phyloP scores from a whole-genome alignment of 2,888 invertebrate genomes.

The Drosophila prolongata region DNA sequence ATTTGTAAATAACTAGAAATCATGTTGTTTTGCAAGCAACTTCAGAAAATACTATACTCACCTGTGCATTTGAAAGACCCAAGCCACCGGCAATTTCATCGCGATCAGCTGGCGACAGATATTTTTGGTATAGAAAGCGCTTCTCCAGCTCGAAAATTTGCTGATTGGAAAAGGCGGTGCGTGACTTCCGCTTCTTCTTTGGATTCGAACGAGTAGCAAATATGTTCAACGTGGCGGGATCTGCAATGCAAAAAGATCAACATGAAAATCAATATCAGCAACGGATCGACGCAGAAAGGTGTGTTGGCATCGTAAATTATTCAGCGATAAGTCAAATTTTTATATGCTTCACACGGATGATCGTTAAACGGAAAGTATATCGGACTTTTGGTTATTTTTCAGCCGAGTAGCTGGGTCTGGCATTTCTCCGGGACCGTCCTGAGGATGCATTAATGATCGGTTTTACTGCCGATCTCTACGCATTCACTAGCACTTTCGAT shows the following conservation, averaged over 20 bases:
- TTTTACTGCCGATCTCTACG: conserved; percentile 38
- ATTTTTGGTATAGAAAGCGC: conserved; percentile 98
- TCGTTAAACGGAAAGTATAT: conserved; percentile 42
- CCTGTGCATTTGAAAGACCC: conserved; percentile 98
- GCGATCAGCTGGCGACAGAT: conserved; percentile 97
- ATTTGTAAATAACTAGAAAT: too few relatives aligned
- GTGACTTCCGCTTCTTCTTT: conserved; percentile 98
- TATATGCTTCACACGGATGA: conserved; percentile 34
- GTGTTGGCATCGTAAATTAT: conserved; percentile 36
- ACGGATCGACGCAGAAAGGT: conserved; percentile 19
- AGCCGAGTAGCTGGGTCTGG: conserved; percentile 6
- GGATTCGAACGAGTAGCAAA: conserved; percentile 96
- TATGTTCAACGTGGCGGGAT: conserved; percentile 94
- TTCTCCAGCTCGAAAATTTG: conserved; percentile 99
- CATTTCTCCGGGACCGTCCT: conserved; percentile 26
- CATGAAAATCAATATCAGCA: conserved; percentile 1
- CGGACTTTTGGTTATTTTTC: conserved; percentile 28
- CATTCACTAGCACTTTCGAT: conserved; percentile 53
- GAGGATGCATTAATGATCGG: conserved; percentile 42
- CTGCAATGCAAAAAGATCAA: conserved; percentile 85
- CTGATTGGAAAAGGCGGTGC: conserved; percentile 99
- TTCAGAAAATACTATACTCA: conserved; percentile 62
- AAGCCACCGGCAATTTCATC: conserved; percentile 97
- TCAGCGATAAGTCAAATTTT: conserved; percentile 41
- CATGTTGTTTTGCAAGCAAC: neutral